A percentile compares a stretch with the other conserved stretches of the same genome.
These are phyloP conservation scores for Alces alces DNA, from an alignment of 2,113 vertebrate genomes.

Conservation along the genomic window DNA sequence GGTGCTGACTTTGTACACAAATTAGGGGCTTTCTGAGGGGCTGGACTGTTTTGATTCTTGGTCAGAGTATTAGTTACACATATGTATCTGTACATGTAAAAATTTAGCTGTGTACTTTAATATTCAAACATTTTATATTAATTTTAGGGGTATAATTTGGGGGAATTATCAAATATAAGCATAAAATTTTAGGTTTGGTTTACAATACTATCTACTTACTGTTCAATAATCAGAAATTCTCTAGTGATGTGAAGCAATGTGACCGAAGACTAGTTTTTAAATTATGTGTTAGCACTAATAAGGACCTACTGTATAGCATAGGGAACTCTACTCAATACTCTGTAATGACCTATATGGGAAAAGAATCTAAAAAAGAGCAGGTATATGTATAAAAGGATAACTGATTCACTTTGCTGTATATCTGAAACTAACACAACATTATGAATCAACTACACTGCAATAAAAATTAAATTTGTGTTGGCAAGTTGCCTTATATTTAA, in stretches of 20 bases:
- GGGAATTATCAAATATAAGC: background rate
- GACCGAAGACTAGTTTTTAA: slow-evolving; percentile 79
- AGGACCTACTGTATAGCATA: background rate
- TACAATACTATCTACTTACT: slow-evolving; percentile 73
- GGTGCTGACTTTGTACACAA: background rate
- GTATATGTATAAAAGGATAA: background rate
- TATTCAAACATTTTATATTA: background rate
- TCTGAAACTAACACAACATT: background rate
- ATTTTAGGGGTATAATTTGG: background rate
- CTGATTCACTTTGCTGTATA: background rate
- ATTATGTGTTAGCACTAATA: slow-evolving; percentile 78
- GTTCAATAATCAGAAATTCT: slow-evolving; percentile 79
- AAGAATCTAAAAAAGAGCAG: background rate
- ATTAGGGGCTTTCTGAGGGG: background rate
- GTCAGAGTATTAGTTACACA: background rate
- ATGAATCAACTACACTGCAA: background rate
- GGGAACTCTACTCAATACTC: background rate
- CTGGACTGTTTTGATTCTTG: background rate
- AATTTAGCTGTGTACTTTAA: background rate
- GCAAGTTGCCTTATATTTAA: slow-evolving; percentile 87
- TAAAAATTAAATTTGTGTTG: slow-evolving; percentile 71
- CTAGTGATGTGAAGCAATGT: slow-evolving; percentile 80
- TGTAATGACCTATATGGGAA: background rate
- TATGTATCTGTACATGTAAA: background rate
- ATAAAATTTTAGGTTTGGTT: slow-evolving; percentile 63